Percentiles rank a stretch among this genome's conserved stretches.
These are phyloP conservation scores for Synanthedon formicaeformis DNA, from an alignment of 2,888 invertebrate species.

Conservation along the genomic window DNA sequence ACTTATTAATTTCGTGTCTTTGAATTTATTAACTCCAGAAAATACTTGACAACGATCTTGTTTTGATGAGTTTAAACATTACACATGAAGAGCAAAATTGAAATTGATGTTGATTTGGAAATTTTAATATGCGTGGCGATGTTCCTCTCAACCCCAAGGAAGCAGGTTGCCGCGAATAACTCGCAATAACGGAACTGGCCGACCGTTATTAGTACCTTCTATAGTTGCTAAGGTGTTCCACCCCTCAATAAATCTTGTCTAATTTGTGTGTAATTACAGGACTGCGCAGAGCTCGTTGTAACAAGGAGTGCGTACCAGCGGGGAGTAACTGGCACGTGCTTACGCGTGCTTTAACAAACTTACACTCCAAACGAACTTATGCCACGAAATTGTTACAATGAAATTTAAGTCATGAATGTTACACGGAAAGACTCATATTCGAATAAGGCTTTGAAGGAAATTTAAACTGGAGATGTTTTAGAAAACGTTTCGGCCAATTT, in stretches of 20 bases:
- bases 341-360: slow-evolving; percentile 41
- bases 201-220: slow-evolving; percentile 65
- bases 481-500: slow-evolving; percentile 26
- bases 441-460: slow-evolving; percentile 7
- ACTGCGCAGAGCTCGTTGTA: slow-evolving; percentile 61
- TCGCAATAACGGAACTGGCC: slow-evolving; percentile 63
- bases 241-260: slow-evolving; percentile 71
- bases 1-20: slow-evolving; percentile 15
- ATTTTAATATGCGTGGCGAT: not conserved
- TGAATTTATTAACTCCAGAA: slow-evolving; percentile 12
- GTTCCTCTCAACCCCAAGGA: slow-evolving; percentile 12
- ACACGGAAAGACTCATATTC: slow-evolving; percentile 11
- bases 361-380: slow-evolving; percentile 19
- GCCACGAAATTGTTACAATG: slow-evolving; percentile 6
- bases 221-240: slow-evolving; percentile 69
- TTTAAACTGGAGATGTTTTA: slow-evolving; percentile 27
- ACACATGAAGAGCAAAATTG: too few species aligned
- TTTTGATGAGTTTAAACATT: too few species aligned
- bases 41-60: too few species aligned
- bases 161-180: slow-evolving; percentile 46
- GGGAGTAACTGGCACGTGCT: slow-evolving; percentile 64
- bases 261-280: slow-evolving; percentile 72
- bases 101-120: too few species aligned
- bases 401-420: slow-evolving; percentile 17
- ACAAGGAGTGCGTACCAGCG: slow-evolving; percentile 67